phyloP scores from a whole-genome alignment of 2,888 invertebrate genomes.

The Oscheius myriophilus region DNA sequence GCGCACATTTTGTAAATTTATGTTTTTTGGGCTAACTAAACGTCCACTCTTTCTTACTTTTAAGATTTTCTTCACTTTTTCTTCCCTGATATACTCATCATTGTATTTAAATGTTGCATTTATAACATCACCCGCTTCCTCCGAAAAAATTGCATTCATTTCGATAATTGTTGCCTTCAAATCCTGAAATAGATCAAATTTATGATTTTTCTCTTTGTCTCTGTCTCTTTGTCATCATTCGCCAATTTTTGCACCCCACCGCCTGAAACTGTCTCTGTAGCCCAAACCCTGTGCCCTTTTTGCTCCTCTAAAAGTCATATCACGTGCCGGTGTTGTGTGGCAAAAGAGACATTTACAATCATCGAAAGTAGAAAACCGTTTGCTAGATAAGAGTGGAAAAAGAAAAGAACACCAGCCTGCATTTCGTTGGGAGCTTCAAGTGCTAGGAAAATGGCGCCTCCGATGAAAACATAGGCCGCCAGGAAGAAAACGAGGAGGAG shows the following conservation, averaged over 20 bases:
- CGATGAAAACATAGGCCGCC: slow-evolving; percentile 49
- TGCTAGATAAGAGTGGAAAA: background rate
- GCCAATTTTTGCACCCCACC: no score
- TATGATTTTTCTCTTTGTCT: no score
- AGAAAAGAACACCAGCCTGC: slow-evolving; percentile 24
- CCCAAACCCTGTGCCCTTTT: background rate
- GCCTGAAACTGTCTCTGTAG: background rate
- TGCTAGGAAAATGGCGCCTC: slow-evolving; percentile 55
- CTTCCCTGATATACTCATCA: slow-evolving; percentile 7
- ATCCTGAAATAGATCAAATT: slow-evolving; percentile 32
- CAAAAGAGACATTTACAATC: background rate
- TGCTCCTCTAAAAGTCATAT: no score
- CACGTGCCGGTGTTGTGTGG: background rate
- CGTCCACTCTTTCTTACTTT: slow-evolving; percentile 33
- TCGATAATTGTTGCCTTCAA: slow-evolving; percentile 39
- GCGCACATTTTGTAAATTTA: no score
- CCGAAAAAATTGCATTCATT: slow-evolving; percentile 46
- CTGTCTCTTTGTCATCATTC: no score
- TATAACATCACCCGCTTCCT: slow-evolving; percentile 38
- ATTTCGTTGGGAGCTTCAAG: slow-evolving; percentile 52
- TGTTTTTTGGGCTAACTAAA: no score
- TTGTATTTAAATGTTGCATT: slow-evolving; percentile 41
- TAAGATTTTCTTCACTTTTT: slow-evolving; percentile 29
- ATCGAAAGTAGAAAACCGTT: background rate
- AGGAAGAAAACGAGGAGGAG: slow-evolving; percentile 49